Evolutionary conservation across 2,113 vertebrate species (phyloP), one percentile per base, ranked within the genome.

Genomic region (Desmodus rotundus): DNA sequence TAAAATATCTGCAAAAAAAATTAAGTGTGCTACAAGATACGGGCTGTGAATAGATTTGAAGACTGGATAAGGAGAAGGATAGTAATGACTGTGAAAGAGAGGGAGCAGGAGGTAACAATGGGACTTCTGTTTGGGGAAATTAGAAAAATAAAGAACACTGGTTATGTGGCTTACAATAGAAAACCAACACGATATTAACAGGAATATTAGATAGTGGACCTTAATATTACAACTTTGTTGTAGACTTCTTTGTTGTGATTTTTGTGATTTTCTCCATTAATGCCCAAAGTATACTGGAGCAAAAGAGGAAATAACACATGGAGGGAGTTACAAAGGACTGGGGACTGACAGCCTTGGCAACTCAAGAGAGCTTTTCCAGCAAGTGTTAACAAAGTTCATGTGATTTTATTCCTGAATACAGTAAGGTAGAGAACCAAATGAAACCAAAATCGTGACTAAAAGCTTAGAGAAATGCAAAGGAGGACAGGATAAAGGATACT

Each of bases 231-330:
- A 74, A 28, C 14, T 56, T 50, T 74, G 22, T 36, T 56, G 56
- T 19, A 94, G 26, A 74, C 7, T 8, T 58, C 16, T 80, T 92
- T 26, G 28, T 7, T 74, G 36, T 36, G 22, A 47, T 43, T 72
- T 72, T 92, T 78, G 28, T 31, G 7, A 74, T 96, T 81, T 89
- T 68, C 83, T 94, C 38, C 31, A 96, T 58, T 65, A 88, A 56
- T 1, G 3, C 4, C 13, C 33, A 50, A 67, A 36, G 41, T 54
- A 9, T 87, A 11, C 45, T 58, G 11, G 4, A 65, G 9, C 24
- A 87, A 82, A 13, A 81, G 19, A 91, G 33, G 43, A 63, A 87
- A 50, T 74, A 56, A 50, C 5, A 52, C 11, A 68, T 36, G 50
- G 24, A 24, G 36, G 33, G 3, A 4, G 7, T 81, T 89, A 12